Base-by-base conservation (phyloP, 2,888 invertebrate genomes). In the Xylocampa areola region DNA sequence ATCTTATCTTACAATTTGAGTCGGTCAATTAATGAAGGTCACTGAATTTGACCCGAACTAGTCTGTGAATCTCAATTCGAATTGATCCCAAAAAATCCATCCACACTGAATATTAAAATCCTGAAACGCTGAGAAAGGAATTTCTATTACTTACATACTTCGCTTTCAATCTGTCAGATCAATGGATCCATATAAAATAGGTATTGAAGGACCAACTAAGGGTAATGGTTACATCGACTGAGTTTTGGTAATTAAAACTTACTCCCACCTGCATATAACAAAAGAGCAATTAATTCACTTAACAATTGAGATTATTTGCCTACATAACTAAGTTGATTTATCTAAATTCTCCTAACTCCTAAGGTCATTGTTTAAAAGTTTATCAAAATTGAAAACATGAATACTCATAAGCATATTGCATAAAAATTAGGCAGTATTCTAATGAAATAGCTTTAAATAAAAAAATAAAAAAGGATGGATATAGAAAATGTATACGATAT, bases 71-170 rank as follows among this genome's bases (percentile, higher is more conserved):
- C 17, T 30, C 50, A 68, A 50, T 37, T n/a, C 32, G 3, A 2
- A 23, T 1, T 25, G 13, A 49, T 4, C 21, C n/a, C 30, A 48
- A 50, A 49, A 48, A 32, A 7, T 14, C 16, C 25, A 7, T 25
- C 27, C 25, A 37, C 21, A 11, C 30, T 30, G 55, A 62, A 69
- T 66, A 55, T 66, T 39, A 63, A 65, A 49, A 45, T 19, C 36
- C 29, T 19, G n/a, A 32, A 39, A 50, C 27, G 45, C 57, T 43
- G 13, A 37, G 23, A 47, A 47, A 47, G 35, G 45, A 63, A 69
- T 69, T 66, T 35, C 10, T 50, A 63, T 47, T 37, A 62, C 17
- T 30, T 21, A 30, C 19, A 37, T 37, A 62, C 11, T 37, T 45
- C 25, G 25, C 45, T 47, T 55, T 35, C 27, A 68, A 62, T 49